Conservation (phyloP, 2,888 invertebrate genomes). For the Barypeithes pellucidus region DNA sequence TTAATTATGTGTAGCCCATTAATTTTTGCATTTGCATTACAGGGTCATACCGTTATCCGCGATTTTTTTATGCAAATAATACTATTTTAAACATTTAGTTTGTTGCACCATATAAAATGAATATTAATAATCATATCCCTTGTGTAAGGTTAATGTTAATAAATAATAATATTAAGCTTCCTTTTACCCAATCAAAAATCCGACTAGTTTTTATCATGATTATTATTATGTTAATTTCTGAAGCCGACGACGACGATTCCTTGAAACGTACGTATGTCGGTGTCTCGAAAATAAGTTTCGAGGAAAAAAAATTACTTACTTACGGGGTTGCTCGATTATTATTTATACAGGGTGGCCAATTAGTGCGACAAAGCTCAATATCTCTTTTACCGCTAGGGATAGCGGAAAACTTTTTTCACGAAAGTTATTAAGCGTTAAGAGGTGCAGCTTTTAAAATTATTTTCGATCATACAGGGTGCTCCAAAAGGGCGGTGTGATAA, state of each 20-base stretch:
- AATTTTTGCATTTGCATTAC: background rate
- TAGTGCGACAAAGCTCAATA: too few relatives aligned
- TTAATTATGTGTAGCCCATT: conserved; percentile 5
- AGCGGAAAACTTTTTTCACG: too few relatives aligned
- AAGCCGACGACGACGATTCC: background rate
- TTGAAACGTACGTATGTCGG: background rate
- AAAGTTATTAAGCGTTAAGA: too few relatives aligned
- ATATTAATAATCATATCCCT: background rate
- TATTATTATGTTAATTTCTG: background rate
- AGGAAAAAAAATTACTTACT: too few relatives aligned
- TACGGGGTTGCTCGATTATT: too few relatives aligned
- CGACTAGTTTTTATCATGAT: background rate
- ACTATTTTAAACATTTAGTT: conserved; percentile 1
- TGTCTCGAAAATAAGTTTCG: too few relatives aligned
- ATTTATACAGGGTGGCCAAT: too few relatives aligned
- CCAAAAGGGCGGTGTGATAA: too few relatives aligned
- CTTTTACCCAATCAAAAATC: background rate
- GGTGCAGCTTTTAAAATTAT: too few relatives aligned
- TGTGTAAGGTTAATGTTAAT: conserved; percentile 6
- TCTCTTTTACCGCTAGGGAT: too few relatives aligned
- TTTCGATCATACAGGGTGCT: too few relatives aligned
- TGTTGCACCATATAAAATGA: conserved; percentile 12
- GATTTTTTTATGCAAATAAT: background rate
- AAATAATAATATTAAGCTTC: conserved; percentile 1
- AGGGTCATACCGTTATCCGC: background rate